Conservation (phyloP, 2,113 vertebrate species). For the Murina feae region DNA sequence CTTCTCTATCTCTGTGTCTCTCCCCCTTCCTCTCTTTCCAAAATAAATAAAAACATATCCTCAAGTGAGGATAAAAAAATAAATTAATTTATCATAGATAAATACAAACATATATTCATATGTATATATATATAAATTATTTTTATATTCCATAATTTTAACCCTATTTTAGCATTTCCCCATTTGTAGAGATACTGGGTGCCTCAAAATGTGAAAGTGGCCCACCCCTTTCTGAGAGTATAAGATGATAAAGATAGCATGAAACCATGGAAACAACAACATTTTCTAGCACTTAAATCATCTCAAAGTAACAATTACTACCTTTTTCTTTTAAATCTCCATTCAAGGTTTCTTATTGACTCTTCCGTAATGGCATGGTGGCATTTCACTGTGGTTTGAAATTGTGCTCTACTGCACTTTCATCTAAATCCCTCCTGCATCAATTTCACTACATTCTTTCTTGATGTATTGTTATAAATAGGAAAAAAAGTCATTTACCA, state of each 20-base stretch:
- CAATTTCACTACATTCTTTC: slow-evolving; percentile 15
- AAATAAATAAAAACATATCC: neutral
- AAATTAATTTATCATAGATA: neutral
- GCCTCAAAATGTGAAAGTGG: neutral
- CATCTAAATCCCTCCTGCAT: neutral
- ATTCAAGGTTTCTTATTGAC: slow-evolving; percentile 5
- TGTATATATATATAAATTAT: neutral
- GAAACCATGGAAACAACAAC: neutral
- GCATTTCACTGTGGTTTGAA: slow-evolving; percentile 23
- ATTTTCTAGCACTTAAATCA: slow-evolving; percentile 26
- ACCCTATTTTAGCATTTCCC: neutral
- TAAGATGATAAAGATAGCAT: neutral
- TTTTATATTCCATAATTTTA: neutral
- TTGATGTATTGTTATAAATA: neutral
- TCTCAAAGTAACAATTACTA: neutral
- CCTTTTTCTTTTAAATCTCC: neutral
- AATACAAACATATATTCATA: neutral
- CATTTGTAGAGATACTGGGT: neutral
- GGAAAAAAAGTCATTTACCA: neutral
- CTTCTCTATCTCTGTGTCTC: neutral
- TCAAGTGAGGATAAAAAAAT: neutral
- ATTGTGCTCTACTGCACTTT: slow-evolving; percentile 20
- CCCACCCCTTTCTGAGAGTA: neutral
- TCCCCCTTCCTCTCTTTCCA: neutral
- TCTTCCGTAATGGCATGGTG: neutral